Evolutionary conservation across 2,113 vertebrate species (phyloP).

Genomic region (Quiscalus mexicanus): DNA sequence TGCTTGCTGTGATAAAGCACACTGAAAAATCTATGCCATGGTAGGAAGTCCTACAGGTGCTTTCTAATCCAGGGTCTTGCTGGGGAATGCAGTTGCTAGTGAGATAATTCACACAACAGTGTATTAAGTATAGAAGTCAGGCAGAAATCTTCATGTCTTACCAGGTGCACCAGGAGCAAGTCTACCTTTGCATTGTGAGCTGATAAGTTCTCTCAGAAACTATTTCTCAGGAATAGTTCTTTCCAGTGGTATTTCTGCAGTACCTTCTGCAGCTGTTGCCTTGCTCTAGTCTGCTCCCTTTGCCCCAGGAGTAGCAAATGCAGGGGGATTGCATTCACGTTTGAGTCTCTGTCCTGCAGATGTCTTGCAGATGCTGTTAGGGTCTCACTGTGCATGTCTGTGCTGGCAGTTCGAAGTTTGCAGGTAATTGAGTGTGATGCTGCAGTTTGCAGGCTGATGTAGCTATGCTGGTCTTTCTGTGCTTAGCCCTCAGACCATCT

Average conservation of each 20-base stretch:
- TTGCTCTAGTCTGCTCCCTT: not conserved
- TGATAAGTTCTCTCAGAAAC: not conserved
- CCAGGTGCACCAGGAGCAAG: not conserved
- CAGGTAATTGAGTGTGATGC: not conserved
- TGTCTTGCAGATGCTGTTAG: not conserved
- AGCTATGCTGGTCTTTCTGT: not conserved
- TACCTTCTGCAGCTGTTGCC: not conserved
- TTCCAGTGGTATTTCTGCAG: not conserved
- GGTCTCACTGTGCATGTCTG: not conserved
- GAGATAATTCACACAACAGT: not conserved
- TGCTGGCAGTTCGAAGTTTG: not conserved
- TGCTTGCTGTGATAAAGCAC: not conserved
- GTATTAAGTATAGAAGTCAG: not conserved
- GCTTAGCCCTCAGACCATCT: not conserved
- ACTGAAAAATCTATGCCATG: not conserved
- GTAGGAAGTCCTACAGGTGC: rapidly evolving
- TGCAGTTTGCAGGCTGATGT: not conserved
- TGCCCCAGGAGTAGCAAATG: not conserved
- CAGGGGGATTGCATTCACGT: rapidly evolving
- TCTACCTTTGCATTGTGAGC: not conserved
- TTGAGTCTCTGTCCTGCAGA: not conserved
- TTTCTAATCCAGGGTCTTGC: not conserved
- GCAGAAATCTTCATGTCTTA: not conserved
- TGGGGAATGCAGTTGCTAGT: not conserved
- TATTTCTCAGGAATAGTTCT: not conserved